Base-by-base conservation (phyloP, 2,113 vertebrate species). In the Labeo rohita region DNA sequence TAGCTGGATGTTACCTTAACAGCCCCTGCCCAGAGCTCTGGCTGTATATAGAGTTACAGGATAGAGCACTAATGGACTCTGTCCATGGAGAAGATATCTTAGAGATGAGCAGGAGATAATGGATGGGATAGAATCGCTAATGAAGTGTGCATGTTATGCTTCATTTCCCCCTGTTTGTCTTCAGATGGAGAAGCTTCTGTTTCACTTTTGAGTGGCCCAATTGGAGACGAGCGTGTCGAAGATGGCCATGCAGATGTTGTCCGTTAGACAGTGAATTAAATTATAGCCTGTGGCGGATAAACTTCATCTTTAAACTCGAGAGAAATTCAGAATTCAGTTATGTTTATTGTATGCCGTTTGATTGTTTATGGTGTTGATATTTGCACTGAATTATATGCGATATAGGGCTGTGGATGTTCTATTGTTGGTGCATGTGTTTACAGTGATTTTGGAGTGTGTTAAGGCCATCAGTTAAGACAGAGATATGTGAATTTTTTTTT, bases 41-140 rank as follows among this genome's bases (percentile, higher is more conserved):
- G 12, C 75, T 47, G 36, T 74, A 21, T 88, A 77, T 90, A 68
- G 16, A 47, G 75, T 88, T 90, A 83, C 83, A 74, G 80, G 75
- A 81, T 45, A 50, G 73, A 45, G 83, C 83, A 52, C 73, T 88
- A 87, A 90, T 90, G 89, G 82, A 68, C 52, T 80, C 81, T 86
- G 68, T 63, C 80, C 73, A 85, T 85, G 79, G 65, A 87, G 47
- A 61, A 15, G 72, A 79, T 87, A 61, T 85, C 72, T 73, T 87
- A 1, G 54, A 75, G 79, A 77, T 65, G 79, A 88, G 66, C 63
- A 82, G 16, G 65, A 86, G 85, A 43, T 87, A 83, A 90, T 90
- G 85, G 74, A 86, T 75, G 85, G 82, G 74, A 83, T 87, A 52
- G 74, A 88, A 63, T 88, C 49, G 21, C 54, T 83, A 85, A 88